A percentile compares a stretch with the other conserved stretches of the same genome.
These are phyloP conservation scores for Megalopta genalis DNA, from an alignment of 1,140 invertebrate genomes.

Conservation along the genomic window DNA sequence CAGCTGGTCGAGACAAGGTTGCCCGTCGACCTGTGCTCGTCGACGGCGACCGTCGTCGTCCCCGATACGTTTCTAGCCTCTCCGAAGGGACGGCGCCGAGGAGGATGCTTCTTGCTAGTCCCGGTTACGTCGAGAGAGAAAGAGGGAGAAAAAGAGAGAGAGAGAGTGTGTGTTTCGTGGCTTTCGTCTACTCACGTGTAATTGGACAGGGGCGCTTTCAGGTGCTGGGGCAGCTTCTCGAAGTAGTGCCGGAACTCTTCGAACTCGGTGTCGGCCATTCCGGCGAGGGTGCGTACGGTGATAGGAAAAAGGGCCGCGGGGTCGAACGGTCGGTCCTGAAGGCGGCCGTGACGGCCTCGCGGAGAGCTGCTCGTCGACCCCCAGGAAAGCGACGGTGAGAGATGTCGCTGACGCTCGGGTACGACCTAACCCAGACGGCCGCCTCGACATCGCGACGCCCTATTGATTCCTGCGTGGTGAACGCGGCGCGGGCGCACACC, in stretches of 20 bases:
- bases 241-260: constrained; percentile 94
- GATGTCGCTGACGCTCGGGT: constrained; percentile 58
- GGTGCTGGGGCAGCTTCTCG: constrained; percentile 89
- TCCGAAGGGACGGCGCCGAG: too few species aligned
- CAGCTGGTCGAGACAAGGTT: too few species aligned
- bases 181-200: constrained; percentile 82
- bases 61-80: too few species aligned
- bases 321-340: constrained; percentile 54
- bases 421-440: constrained; percentile 8
- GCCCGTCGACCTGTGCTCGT: too few species aligned
- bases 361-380: constrained; percentile 58
- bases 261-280: constrained; percentile 94
- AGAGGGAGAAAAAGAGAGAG: too few species aligned
- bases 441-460: constrained; percentile 47
- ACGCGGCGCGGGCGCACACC: constrained; percentile 59
- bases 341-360: constrained; percentile 59
- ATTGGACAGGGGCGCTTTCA: constrained; percentile 85
- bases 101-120: not conserved
- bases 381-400: constrained; percentile 35
- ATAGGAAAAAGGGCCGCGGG: constrained; percentile 27
- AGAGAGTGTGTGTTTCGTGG: too few species aligned
- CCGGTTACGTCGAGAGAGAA: not conserved
- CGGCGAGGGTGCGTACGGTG: not conserved
- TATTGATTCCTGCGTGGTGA: constrained; percentile 72
- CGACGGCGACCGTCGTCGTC: too few species aligned